Percentiles rank a stretch among this genome's conserved stretches.
Conservation (phyloP, 2,888 invertebrate species). For the Perithous albicinctus region DNA sequence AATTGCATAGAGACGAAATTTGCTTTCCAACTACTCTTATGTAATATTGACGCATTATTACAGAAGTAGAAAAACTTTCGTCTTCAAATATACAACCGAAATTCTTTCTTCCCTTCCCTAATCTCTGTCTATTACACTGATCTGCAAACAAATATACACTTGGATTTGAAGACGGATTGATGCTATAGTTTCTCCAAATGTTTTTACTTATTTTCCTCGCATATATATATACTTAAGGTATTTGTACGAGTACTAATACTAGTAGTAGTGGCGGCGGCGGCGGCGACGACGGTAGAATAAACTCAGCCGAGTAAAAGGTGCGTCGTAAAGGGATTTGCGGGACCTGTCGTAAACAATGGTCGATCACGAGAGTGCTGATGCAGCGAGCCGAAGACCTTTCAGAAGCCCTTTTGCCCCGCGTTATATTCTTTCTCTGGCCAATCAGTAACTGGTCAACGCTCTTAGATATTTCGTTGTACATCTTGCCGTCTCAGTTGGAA, state of each 20-base stretch:
- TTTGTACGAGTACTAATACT: conserved; percentile 58
- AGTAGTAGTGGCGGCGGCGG: conserved; percentile 54
- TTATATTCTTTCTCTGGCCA: conserved; percentile 5
- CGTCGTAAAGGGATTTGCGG: conserved; percentile 78
- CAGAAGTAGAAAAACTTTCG: not conserved
- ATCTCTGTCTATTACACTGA: conserved; percentile 23
- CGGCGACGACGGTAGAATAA: conserved; percentile 49
- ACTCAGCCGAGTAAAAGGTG: conserved; percentile 62
- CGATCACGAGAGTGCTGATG: conserved; percentile 73
- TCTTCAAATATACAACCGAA: not conserved
- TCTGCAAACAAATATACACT: conserved; percentile 36
- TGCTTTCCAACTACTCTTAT: conserved; percentile 1
- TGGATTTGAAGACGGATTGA: not conserved
- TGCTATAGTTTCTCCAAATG: not conserved
- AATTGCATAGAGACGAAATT: not conserved
- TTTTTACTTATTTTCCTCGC: conserved; percentile 39
- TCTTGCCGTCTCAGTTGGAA: not conserved
- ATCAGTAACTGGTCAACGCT: conserved; percentile 2
- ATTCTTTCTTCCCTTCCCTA: not conserved
- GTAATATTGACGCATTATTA: conserved; percentile 37
- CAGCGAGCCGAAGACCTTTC: conserved; percentile 30
- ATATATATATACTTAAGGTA: conserved; percentile 49
- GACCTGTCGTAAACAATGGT: conserved; percentile 77
- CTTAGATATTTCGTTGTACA: conserved; percentile 15
- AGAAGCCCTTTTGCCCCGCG: conserved; percentile 3